Evolutionary conservation across 2,888 invertebrate species (phyloP), one percentile per base, ranked within the genome.

Genomic region (Octonoba sinensis): DNA sequence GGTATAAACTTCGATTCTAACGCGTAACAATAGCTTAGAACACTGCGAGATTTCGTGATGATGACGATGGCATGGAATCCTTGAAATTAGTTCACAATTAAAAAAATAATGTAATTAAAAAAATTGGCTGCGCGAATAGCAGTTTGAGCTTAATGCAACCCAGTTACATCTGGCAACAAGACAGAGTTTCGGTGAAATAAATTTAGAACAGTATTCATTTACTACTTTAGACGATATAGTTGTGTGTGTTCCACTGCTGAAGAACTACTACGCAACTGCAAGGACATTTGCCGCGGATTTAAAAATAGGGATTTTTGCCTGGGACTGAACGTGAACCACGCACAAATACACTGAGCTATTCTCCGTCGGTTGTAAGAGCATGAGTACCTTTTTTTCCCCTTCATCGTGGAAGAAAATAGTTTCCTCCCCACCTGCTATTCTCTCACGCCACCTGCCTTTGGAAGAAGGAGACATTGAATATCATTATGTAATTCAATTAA

Each of bases 171-270:
- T 77, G 76, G 76, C 76, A 69, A 54, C 24, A 51, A 36, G 71
- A 44, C 64, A 49, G 54, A 36, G 57, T 18, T 67, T 51, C 20
- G 15, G 47, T 20, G 67, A 79, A 79, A 72, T 79, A 79, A 79
- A 79, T 79, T 79, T 79, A 79, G 79, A 72, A 72, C 79, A 73
- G 79, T 79, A 73, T 79, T 79, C 79, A 79, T 79, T 79, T 36
- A 49, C 77, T 66, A 16, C 18, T 74, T 22, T 20, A 65, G 57
- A 57, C 73, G 73, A 64, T 74, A 65, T 66, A 57, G 36, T 15
- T 47, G 13, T 36, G 56, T 74, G 65, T 65, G 54, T 20, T 20
- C 18, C 46, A 20, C 47, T 46, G 27, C 46, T 18, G 22, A n/a
- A 54, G 47, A 22, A 70, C 69, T 70, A 54, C 70, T 69, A 47